phyloP scores from a whole-genome alignment of 2,113 vertebrate genomes.

The Grantiella picta region DNA sequence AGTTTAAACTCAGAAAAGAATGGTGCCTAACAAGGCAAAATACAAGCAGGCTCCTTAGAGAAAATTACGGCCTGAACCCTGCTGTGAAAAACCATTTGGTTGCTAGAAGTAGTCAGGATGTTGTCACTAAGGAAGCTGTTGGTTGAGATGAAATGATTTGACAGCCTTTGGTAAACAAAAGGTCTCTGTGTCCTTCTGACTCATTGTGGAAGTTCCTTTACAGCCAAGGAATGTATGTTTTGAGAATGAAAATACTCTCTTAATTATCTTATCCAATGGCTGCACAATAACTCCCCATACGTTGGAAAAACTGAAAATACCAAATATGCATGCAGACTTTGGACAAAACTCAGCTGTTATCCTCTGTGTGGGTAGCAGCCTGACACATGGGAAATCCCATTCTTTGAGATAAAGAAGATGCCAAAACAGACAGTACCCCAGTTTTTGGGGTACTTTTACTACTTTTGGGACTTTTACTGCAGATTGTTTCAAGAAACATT shows the following conservation, averaged over 20 bases:
- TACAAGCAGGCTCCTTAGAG: neutral
- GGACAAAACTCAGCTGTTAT: neutral
- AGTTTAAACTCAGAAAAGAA: neutral
- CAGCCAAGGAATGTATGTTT: neutral
- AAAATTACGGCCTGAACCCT: neutral
- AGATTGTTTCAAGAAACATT: neutral
- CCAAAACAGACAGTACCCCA: neutral
- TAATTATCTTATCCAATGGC: neutral
- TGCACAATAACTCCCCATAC: neutral
- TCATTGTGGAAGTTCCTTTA: constrained; percentile 11
- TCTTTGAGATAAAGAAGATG: neutral
- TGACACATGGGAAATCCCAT: neutral
- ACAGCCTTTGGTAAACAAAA: constrained; percentile 16
- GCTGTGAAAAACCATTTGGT: neutral
- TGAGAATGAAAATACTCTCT: neutral
- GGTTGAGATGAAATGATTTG: neutral
- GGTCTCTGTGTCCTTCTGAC: neutral
- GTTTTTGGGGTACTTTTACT: too few relatives aligned
- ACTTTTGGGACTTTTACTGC: neutral
- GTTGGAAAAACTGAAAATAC: neutral
- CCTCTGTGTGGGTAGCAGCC: neutral
- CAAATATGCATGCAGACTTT: neutral
- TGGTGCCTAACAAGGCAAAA: neutral
- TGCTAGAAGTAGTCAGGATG: neutral
- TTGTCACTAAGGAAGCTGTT: constrained; percentile 16